These are phyloP conservation scores for Enteromius afrohamiltoni DNA, from an alignment of 2,797 vertebrate genomes.

Conservation along the genomic window DNA sequence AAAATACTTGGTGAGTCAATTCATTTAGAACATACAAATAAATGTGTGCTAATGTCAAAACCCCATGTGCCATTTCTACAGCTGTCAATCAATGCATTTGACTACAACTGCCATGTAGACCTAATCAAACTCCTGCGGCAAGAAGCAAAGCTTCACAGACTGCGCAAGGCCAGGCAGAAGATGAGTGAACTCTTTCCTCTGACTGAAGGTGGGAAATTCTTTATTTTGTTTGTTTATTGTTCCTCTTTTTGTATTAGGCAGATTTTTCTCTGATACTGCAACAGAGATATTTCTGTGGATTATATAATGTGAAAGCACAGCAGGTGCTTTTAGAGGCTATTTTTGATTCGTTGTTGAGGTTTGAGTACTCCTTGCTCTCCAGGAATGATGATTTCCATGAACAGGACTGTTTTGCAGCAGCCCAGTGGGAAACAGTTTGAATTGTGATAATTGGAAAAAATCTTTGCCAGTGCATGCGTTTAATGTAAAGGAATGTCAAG, in stretches of 20 bases:
- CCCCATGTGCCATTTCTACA: conserved; percentile 60
- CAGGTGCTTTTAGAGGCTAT: conserved; percentile 10
- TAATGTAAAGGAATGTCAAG: neutral
- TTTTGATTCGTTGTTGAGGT: neutral
- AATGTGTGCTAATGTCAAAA: neutral
- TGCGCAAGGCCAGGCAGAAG: conserved; percentile 91
- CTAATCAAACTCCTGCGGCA: conserved; percentile 93
- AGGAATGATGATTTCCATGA: neutral
- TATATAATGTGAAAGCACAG: conserved; percentile 3
- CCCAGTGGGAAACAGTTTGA: neutral
- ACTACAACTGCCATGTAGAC: conserved; percentile 97
- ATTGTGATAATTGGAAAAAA: neutral
- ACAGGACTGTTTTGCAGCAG: neutral
- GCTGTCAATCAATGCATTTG: conserved; percentile 94
- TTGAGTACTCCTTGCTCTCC: neutral
- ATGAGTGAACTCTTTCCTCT: conserved; percentile 97
- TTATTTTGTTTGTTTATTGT: conserved; percentile 21
- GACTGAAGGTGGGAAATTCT: conserved; percentile 87
- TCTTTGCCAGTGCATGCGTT: neutral
- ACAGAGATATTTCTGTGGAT: neutral
- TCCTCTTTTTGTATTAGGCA: neutral
- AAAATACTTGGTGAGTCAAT: neutral
- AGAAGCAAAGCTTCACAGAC: conserved; percentile 87
- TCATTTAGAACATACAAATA: neutral
- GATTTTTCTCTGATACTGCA: neutral